Evolutionary conservation across 2,888 invertebrate genomes (phyloP).

Genomic region (Callimorpha dominula): DNA sequence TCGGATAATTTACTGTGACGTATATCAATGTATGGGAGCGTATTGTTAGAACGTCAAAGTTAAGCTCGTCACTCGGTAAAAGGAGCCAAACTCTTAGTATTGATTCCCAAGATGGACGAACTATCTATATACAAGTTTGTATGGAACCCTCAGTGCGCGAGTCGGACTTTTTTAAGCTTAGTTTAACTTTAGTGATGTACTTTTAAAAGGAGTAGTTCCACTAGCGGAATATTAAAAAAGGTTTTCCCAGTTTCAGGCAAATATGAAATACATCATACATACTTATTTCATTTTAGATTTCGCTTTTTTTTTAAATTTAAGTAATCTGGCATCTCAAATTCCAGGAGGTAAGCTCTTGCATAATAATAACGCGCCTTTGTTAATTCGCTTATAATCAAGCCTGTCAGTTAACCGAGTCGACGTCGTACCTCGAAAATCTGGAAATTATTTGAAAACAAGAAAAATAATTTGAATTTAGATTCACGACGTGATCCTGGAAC

Average conservation of each 20-base stretch:
- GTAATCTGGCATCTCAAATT: slow-evolving; percentile 53
- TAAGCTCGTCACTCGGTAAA: too few species aligned
- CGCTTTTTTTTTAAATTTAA: slow-evolving; percentile 58
- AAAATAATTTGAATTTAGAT: slow-evolving; percentile 51
- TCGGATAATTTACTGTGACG: too few species aligned
- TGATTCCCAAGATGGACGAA: too few species aligned
- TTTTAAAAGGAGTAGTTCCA: too few species aligned
- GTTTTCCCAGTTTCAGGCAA: slow-evolving; percentile 7
- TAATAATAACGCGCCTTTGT: slow-evolving; percentile 55
- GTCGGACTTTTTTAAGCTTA: too few species aligned
- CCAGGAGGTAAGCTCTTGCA: slow-evolving; percentile 48
- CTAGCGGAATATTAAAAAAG: too few species aligned
- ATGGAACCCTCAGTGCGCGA: too few species aligned
- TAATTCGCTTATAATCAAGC: slow-evolving; percentile 62
- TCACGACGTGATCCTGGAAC: slow-evolving; percentile 32
- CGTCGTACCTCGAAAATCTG: slow-evolving; percentile 17
- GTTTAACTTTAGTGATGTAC: too few species aligned
- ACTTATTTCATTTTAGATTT: slow-evolving; percentile 36
- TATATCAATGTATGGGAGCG: too few species aligned
- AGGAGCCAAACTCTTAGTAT: too few species aligned
- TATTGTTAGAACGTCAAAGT: too few species aligned
- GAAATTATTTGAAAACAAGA: slow-evolving; percentile 37
- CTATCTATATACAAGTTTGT: too few species aligned
- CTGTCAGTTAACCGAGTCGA: slow-evolving; percentile 33
- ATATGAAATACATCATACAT: slow-evolving; percentile 5